phyloP scores from a whole-genome alignment of 2,113 vertebrate species.

The Falco punctatus region DNA sequence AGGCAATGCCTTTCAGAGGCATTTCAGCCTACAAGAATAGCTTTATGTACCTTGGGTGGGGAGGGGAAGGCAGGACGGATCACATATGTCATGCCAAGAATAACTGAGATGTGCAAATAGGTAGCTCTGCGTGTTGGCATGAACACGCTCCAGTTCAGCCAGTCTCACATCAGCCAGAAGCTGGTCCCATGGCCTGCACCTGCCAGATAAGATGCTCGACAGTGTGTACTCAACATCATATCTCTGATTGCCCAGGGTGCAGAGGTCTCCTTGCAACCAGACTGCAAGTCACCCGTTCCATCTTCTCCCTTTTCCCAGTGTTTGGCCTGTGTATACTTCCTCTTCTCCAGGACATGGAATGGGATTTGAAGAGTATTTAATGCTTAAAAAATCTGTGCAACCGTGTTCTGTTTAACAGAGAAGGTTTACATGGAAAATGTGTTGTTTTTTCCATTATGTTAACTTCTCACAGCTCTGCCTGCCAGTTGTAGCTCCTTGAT shows the following conservation, averaged over 20 bases:
- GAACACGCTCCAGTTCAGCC: rapidly evolving
- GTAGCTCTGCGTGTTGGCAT: background rate
- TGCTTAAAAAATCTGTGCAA: slow-evolving; percentile 12
- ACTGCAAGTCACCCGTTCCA: background rate
- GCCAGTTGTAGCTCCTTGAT: slow-evolving; percentile 15
- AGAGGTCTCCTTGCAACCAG: background rate
- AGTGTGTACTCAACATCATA: rapidly evolving
- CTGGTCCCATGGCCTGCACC: background rate
- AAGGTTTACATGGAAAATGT: slow-evolving; percentile 42
- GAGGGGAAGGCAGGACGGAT: background rate
- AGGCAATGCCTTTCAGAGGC: background rate
- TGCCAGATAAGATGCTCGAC: background rate
- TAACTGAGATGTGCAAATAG: background rate
- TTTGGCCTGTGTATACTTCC: background rate
- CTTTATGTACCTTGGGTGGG: background rate
- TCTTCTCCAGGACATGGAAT: background rate
- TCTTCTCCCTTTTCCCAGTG: background rate
- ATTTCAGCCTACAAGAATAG: background rate
- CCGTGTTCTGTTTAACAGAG: background rate
- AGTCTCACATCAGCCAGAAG: background rate
- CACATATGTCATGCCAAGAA: background rate
- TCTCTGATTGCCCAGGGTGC: rapidly evolving
- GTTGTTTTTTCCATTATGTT: slow-evolving; percentile 39
- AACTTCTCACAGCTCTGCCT: slow-evolving; percentile 14
- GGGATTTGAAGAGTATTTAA: slow-evolving; percentile 9